Conservation (phyloP, 1,140 invertebrate species). For the Cataglyphis hispanica region DNA sequence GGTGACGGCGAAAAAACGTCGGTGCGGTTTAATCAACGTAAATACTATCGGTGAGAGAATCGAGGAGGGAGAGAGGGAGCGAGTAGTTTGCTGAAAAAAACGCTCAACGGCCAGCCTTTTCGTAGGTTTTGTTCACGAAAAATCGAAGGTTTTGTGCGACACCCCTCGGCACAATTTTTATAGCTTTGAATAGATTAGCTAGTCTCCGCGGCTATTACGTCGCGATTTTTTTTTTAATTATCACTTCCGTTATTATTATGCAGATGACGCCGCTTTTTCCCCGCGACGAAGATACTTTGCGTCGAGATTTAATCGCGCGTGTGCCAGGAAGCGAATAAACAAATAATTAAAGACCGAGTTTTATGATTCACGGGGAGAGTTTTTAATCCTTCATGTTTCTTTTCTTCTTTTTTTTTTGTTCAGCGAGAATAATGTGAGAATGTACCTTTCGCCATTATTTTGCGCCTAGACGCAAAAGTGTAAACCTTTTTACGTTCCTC, state of each 20-base stretch:
- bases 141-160: conserved; percentile 47
- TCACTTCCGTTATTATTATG: not conserved
- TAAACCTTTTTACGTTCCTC: not conserved
- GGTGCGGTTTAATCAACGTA: conserved; percentile 65
- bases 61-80: too few species aligned
- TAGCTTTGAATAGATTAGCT: conserved; percentile 38
- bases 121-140: conserved; percentile 4
- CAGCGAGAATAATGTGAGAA: not conserved
- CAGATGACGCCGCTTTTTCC: not conserved
- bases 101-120: not conserved
- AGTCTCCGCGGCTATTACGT: not conserved
- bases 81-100: conserved; percentile 22
- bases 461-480: not conserved
- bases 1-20: conserved; percentile 46
- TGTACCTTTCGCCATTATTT: not conserved
- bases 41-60: conserved; percentile 40
- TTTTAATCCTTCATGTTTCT: not conserved
- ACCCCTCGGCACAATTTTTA: conserved; percentile 39
- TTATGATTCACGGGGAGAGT: not conserved
- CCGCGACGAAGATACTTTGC: conserved; percentile 20
- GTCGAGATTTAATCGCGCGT: conserved; percentile 4
- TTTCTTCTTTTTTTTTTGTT: not conserved
- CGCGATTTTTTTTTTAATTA: conserved; percentile 38
- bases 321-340: not conserved
- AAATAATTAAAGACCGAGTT: not conserved